Evolutionary conservation across 2,797 vertebrate genomes (phyloP).

Genomic region (Basileuterus tristriatus): DNA sequence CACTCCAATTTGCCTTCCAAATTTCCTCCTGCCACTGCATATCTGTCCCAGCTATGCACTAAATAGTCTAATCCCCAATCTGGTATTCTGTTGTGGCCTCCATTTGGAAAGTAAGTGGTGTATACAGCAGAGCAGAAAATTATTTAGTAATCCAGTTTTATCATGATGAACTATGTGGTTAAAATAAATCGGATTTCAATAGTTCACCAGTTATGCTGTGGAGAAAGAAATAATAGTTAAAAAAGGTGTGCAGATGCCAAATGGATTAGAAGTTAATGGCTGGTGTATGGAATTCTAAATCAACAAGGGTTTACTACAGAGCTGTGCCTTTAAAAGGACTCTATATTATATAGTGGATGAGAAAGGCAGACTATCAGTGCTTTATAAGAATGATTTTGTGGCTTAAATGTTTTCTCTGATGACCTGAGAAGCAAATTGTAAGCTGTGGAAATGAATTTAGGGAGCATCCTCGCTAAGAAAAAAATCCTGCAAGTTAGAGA

Average conservation of each 20-base stretch:
- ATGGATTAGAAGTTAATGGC: not conserved
- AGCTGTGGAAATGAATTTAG: not conserved
- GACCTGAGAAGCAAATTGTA: not conserved
- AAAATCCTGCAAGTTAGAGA: not conserved
- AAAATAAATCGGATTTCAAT: constrained; percentile 17
- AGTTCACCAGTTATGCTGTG: not conserved
- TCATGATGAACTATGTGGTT: not conserved
- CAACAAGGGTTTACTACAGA: not conserved
- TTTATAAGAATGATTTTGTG: not conserved
- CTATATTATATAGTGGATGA: not conserved
- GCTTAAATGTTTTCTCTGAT: not conserved
- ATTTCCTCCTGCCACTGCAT: not conserved
- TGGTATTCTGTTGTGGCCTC: not conserved
- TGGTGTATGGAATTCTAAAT: not conserved
- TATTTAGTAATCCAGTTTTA: constrained; percentile 8
- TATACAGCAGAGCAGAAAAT: constrained; percentile 23
- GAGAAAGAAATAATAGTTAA: not conserved
- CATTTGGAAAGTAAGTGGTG: not conserved
- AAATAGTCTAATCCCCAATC: not conserved
- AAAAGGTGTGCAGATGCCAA: not conserved
- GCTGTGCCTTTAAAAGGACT: not conserved
- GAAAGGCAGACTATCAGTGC: not conserved
- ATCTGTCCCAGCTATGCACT: not conserved
- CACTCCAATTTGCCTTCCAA: not conserved
- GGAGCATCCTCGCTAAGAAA: not conserved